Evolutionary conservation across 2,797 vertebrate species (phyloP).

Genomic region (Pempheris klunzingeri): DNA sequence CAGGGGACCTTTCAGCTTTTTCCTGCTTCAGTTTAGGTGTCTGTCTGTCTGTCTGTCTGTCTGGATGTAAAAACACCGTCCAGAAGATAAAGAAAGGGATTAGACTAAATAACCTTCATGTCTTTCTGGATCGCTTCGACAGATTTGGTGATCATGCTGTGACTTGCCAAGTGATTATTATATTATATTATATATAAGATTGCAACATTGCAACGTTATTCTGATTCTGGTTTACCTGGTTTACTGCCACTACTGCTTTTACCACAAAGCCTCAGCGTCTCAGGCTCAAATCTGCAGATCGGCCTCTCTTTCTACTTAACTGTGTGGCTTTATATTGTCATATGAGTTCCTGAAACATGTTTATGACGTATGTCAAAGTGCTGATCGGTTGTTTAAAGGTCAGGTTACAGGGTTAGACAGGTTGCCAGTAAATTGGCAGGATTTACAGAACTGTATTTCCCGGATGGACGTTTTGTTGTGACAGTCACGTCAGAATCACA

Average conservation of each 20-base stretch:
- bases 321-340: not conserved
- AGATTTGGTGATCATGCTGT: not conserved
- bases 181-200: no score
- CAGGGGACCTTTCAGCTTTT: not conserved
- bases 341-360: not conserved
- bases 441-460: not conserved
- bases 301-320: not conserved
- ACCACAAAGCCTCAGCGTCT: not conserved
- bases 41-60: not conserved
- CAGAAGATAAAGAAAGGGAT: not conserved
- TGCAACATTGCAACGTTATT: no score
- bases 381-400: not conserved
- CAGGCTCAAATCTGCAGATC: not conserved
- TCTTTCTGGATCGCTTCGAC: not conserved
- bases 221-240: no score
- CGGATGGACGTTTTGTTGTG: not conserved
- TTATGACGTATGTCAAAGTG: not conserved
- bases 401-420: not conserved
- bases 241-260: no score
- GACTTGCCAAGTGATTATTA: no score
- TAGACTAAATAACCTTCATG: not conserved
- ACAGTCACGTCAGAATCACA: no score
- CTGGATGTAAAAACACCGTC: slow-evolving; percentile 4
- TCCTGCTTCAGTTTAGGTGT: slow-evolving; percentile 7
- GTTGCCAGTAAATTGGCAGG: not conserved